Evolutionary conservation across 1,140 invertebrate species (phyloP).

Genomic region (Berghia stephanieae): DNA sequence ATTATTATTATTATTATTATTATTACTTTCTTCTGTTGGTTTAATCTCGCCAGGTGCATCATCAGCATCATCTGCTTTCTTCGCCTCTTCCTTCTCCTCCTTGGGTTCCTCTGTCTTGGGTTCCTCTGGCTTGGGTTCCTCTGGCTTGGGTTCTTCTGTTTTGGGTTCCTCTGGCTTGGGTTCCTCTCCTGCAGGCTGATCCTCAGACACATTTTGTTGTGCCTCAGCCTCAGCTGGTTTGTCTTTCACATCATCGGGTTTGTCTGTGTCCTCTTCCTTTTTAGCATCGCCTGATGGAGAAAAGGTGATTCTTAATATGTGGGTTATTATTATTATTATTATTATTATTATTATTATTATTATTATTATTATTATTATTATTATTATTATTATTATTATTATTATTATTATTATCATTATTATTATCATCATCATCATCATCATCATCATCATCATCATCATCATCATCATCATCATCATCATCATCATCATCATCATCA

Average conservation of each 20-base stretch:
- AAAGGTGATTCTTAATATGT: no score
- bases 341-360: conserved; percentile 29
- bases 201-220: no score
- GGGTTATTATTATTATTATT: conserved; percentile 19
- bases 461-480: conserved; percentile 21
- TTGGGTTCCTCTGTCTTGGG: not conserved
- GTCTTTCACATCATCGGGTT: no score
- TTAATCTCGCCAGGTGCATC: not conserved
- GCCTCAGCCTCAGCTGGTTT: not conserved
- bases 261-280: not conserved
- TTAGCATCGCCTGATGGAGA: conserved; percentile 21
- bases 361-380: conserved; percentile 34
- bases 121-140: no score
- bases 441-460: conserved; percentile 29
- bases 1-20: not conserved
- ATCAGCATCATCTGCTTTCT: no score
- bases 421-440: conserved; percentile 6
- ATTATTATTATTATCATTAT: conserved; percentile 10
- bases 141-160: not conserved
- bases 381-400: conserved; percentile 8
- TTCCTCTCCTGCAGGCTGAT: no score
- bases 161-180: conserved; percentile 19
- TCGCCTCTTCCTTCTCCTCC: no score
- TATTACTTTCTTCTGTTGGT: not conserved
- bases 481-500: conserved; percentile 18